phyloP scores from a whole-genome alignment of 2,113 vertebrate species.

The Sinocyclocheilus anshuiensis region DNA sequence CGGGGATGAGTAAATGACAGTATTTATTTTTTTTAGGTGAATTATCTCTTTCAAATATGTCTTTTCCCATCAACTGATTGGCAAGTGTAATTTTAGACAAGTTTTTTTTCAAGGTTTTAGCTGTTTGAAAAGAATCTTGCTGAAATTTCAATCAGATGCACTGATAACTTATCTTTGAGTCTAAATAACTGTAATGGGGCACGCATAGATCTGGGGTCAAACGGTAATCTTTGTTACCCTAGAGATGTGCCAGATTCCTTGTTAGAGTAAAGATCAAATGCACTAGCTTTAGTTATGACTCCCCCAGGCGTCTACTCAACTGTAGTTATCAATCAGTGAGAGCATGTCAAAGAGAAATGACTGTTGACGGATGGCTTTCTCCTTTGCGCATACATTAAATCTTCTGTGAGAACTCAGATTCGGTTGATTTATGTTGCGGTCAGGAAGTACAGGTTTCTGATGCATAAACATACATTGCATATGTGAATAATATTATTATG shows the following conservation, averaged over 20 bases:
- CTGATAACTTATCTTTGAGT: constrained; percentile 9
- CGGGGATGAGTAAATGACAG: neutral
- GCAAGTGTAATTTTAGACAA: constrained; percentile 11
- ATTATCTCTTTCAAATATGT: neutral
- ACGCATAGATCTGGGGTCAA: constrained; percentile 21
- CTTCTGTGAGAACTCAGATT: constrained; percentile 9
- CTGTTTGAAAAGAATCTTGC: neutral
- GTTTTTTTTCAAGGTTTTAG: neutral
- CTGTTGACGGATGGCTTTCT: constrained; percentile 40
- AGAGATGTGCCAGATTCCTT: constrained; percentile 33
- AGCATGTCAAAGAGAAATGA: neutral
- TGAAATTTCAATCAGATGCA: neutral
- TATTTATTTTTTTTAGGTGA: neutral
- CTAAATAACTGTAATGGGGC: constrained; percentile 16
- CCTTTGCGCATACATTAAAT: neutral
- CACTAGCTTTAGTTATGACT: constrained; percentile 15
- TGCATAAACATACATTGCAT: neutral
- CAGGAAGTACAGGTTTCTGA: neutral
- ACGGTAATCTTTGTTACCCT: constrained; percentile 1
- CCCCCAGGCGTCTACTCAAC: constrained; percentile 20
- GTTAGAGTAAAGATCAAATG: constrained; percentile 28
- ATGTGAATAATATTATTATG: neutral
- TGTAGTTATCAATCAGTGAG: neutral
- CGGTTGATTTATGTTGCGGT: neutral
- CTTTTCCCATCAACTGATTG: constrained; percentile 9